Evolutionary conservation across 2,113 vertebrate genomes (phyloP), one percentile per base, ranked within the genome.

Genomic region (Myocastor coypus): DNA sequence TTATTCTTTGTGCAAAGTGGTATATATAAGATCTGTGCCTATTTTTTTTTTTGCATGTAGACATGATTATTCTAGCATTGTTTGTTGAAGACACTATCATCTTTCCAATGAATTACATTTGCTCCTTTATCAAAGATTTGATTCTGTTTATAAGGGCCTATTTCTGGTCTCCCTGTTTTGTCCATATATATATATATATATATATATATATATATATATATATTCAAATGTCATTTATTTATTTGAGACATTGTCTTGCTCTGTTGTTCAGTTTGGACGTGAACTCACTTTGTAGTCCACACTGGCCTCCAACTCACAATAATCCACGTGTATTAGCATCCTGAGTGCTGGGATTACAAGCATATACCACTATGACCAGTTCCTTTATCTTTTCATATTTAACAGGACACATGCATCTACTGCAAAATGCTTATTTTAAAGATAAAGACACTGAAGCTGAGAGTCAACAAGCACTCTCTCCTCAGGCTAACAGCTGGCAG

Each of bases 391-490:
- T 91, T 94, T 89, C n/a, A 59, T 81, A 42, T 14, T 84, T 57
- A 71, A 30, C 32, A 37, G 20, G 63, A 82, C 68, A 19, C 66
- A 80, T 78, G 2, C 19, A 42, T n/a, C 22, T 86, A 14, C 52
- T 22, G 24, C 34, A 77, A 92, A 92, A 66, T 64, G 42, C 71
- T 92, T 92, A 80, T 37, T 88, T 89, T 80, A 69, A 69, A 92
- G 63, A 84, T 61, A 26, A 59, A 26, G 37, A 80, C 85, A 63
- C 17, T 50, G 64, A 82, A 50, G 16, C 50, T 71, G 13, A 59
- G 55, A 63, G 69, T n/a, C 42, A 42, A 83, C 26, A 77, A 26
- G 13, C 16, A 34, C 20, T 42, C 42, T 88, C 61, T 57, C 16
- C 66, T 22, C 1, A 77, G 75, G 61, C 40, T 57, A 84, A 80